Base-by-base conservation (phyloP, 1,140 invertebrate genomes). In the Zaprionus camerounensis region DNA sequence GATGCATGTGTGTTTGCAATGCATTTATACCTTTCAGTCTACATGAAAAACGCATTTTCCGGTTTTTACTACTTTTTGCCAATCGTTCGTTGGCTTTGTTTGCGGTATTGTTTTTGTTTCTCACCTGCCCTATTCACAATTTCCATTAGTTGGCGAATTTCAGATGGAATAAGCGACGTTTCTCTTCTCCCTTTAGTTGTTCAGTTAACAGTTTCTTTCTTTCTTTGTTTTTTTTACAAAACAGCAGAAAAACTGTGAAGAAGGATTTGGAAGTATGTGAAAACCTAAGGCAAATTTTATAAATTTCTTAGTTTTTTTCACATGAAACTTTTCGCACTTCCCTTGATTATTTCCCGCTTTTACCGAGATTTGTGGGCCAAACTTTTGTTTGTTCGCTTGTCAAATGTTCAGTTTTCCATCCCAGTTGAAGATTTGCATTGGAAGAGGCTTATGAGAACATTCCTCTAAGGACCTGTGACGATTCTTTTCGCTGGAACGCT, bases 61-160 rank as follows among this genome's bases (percentile, higher is more conserved):
- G 2, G 53, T 15, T 31, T 17, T 46, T 2, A 4, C 22, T 36
- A 41, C 44, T 64, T 61, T 31, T 11, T 9, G 1, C 24, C 1
- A 12, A 44, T 28, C 15, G 15, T n/a, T 20, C 20, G 11, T 4
- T 31, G 24, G 53, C 53, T 56, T n/a, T 56, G 24, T 11, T 56
- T 56, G 22, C 13, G 53, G 53, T 17, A 28, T 62, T 5, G 22
- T 46, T 36, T 22, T 31, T 31, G 53, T 46, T 28, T 76, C 17
- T 56, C 44, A 55, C 46, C 34, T 64, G 34, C 15, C 63, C 38
- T 63, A 67, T 36, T 55, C 34, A 15, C 34, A 77, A 84, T 72
- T 65, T 84, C 73, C 81, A 84, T 83, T 83, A 84, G 77, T 51
- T 49, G 62, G 55, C 17, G 65, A 66, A 59, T 69, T 76, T 15